These are phyloP conservation scores for Paracyclopina nana DNA, from an alignment of 1,140 invertebrate species.

Conservation along the genomic window DNA sequence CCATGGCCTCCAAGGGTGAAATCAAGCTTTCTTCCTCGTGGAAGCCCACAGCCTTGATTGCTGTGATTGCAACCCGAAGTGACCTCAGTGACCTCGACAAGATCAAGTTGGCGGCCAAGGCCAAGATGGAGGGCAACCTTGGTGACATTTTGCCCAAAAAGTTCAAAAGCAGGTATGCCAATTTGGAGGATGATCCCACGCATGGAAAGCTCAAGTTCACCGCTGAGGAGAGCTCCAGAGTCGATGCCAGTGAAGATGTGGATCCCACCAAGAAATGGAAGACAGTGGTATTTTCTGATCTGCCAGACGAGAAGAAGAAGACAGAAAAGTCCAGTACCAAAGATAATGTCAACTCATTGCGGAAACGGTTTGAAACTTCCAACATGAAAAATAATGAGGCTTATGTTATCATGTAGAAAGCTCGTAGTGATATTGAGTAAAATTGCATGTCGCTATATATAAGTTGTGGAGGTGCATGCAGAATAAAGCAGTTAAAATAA, in stretches of 20 bases:
- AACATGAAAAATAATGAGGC: constrained; percentile 17
- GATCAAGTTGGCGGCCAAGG: constrained; percentile 15
- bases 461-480: no score
- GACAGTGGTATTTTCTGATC: constrained; percentile 15
- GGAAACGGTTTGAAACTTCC: constrained; percentile 12
- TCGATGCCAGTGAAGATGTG: constrained; percentile 7
- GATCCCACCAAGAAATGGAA: constrained; percentile 15
- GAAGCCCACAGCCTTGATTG: constrained; percentile 16
- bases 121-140: constrained; percentile 17
- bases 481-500: no score
- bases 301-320: constrained; percentile 12
- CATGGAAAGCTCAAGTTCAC: constrained; percentile 13
- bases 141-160: constrained; percentile 12
- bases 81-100: constrained; percentile 17
- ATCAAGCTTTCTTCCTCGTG: constrained; percentile 12
- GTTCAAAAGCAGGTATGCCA: constrained; percentile 4
- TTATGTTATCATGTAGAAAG: constrained; percentile 17
- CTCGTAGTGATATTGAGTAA: no score
- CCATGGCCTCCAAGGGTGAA: constrained; percentile 11
- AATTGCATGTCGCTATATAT: no score
- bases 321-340: constrained; percentile 1
- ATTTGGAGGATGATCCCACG: constrained; percentile 4
- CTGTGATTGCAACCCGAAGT: constrained; percentile 10
- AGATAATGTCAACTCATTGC: constrained; percentile 14
- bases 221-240: background rate